Percentiles rank a stretch among this genome's conserved stretches.
Evolutionary conservation across 2,113 vertebrate genomes (phyloP).

Genomic region (Chrysochloris asiatica): DNA sequence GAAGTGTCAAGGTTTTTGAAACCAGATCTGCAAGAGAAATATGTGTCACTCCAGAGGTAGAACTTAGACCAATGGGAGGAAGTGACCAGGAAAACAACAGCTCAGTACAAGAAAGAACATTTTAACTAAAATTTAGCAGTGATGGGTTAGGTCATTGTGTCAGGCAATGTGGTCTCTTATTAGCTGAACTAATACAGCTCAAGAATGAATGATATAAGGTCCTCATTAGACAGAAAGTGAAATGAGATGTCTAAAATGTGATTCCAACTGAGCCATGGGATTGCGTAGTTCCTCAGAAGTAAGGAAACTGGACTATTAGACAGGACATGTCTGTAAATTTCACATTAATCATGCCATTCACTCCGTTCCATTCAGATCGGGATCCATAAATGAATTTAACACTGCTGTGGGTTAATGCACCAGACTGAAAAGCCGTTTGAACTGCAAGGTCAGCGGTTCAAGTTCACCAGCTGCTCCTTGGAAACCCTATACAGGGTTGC

Average conservation of each 20-base stretch:
- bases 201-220: background rate
- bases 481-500: no score
- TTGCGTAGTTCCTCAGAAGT: background rate
- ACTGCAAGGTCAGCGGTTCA: no score
- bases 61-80: background rate
- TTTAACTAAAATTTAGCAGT: background rate
- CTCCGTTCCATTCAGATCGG: background rate
- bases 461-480: no score
- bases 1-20: conserved; percentile 25
- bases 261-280: background rate
- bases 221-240: background rate
- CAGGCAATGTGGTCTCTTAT: background rate
- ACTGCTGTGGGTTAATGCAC: no score
- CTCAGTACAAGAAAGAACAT: background rate
- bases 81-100: background rate
- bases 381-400: conserved; percentile 1
- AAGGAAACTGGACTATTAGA: conserved; percentile 8
- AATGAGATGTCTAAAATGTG: background rate
- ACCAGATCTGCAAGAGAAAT: no score
- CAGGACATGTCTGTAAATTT: conserved; percentile 1
- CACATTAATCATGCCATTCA: background rate
- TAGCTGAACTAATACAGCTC: background rate
- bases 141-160: background rate
- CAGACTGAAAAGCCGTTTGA: no score
- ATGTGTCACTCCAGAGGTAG: conserved; percentile 18